Conservation (phyloP, 2,888 invertebrate species). For the Scaptomyza flava region DNA sequence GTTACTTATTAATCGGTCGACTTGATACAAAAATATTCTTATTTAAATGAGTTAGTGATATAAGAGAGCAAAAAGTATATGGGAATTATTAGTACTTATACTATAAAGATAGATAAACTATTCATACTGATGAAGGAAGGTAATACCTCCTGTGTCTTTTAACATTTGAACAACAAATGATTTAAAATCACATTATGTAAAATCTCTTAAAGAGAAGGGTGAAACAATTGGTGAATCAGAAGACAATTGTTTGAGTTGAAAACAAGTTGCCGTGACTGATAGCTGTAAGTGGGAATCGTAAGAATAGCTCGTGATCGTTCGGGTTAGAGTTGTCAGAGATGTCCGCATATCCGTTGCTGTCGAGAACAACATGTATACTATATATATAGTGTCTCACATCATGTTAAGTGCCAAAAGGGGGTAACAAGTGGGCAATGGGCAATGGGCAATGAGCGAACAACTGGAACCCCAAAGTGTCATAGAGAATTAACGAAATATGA, state of each 20-base stretch:
- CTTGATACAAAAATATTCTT: too few relatives aligned
- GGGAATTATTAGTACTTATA: too few relatives aligned
- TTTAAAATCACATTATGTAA: not conserved
- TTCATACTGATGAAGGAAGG: too few relatives aligned
- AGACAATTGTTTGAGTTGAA: slow-evolving; percentile 7
- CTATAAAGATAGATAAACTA: too few relatives aligned
- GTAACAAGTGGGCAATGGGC: slow-evolving; percentile 28
- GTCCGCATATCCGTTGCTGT: slow-evolving; percentile 60
- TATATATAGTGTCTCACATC: slow-evolving; percentile 34
- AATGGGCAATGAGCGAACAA: slow-evolving; percentile 31
- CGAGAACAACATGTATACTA: slow-evolving; percentile 15
- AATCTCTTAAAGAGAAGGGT: not conserved
- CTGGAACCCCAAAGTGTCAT: slow-evolving; percentile 65
- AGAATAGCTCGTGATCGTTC: slow-evolving; percentile 39
- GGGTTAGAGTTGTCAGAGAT: slow-evolving; percentile 69
- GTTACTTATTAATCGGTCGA: too few relatives aligned
- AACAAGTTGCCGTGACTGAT: slow-evolving; percentile 16
- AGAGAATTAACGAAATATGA: slow-evolving; percentile 69
- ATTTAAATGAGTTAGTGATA: too few relatives aligned
- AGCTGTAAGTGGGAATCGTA: slow-evolving; percentile 13
- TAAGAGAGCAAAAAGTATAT: too few relatives aligned
- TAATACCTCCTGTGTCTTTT: too few relatives aligned
- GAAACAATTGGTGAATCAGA: slow-evolving; percentile 7
- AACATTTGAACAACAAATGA: too few relatives aligned
- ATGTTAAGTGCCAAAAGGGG: slow-evolving; percentile 56